Conservation (phyloP, 1,140 invertebrate genomes). For the Belonocnema kinseyi region DNA sequence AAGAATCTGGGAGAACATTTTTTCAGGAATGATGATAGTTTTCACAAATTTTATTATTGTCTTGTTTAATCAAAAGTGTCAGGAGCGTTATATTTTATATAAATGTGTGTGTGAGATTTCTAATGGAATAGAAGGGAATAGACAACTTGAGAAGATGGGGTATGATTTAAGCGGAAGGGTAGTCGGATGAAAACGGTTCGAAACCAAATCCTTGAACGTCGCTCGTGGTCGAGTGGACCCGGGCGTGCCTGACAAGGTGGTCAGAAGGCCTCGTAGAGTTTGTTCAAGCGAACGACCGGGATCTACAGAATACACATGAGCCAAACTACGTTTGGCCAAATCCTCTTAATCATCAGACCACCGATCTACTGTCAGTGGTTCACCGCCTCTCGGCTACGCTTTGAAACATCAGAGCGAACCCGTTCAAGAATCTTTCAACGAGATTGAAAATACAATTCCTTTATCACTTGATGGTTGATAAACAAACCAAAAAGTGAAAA, state of each 20-base stretch:
- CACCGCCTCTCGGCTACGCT: conserved; percentile 35
- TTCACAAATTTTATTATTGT: too few species aligned
- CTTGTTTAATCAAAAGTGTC: too few species aligned
- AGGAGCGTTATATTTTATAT: not conserved
- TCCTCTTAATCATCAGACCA: conserved; percentile 28
- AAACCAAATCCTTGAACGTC: conserved; percentile 49
- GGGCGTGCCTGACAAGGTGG: conserved; percentile 58
- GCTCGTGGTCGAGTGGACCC: conserved; percentile 43
- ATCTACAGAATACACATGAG: conserved; percentile 51
- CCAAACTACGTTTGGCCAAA: conserved; percentile 33
- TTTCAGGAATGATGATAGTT: too few species aligned
- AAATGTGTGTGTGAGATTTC: not conserved
- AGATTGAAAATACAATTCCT: conserved; percentile 1
- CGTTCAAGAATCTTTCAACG: conserved; percentile 5
- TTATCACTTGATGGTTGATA: too few species aligned
- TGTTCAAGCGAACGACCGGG: conserved; percentile 57
- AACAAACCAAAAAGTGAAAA: too few species aligned
- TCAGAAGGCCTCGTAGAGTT: conserved; percentile 57
- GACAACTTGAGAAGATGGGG: not conserved
- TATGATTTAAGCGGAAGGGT: conserved; percentile 29
- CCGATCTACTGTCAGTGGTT: conserved; percentile 34
- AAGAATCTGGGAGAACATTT: too few species aligned
- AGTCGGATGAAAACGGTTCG: conserved; percentile 43
- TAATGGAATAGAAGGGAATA: not conserved
- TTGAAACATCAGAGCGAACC: conserved; percentile 32